Base-by-base conservation (phyloP, 2,888 invertebrate genomes). In the Calliopum simillimum region DNA sequence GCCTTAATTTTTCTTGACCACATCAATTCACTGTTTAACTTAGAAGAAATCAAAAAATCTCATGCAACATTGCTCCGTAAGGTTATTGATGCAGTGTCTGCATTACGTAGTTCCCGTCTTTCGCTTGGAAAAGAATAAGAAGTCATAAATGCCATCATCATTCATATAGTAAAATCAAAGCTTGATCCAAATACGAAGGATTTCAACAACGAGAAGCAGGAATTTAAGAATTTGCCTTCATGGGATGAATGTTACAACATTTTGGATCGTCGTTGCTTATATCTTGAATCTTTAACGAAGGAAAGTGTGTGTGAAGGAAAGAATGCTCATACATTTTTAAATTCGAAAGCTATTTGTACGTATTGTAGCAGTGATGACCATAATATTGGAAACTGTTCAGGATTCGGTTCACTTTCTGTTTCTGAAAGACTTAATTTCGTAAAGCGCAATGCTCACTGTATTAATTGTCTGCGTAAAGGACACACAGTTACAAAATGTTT, bases 381-480 rank as follows among this genome's bases (percentile, higher is more conserved):
- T 33, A 19, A 59, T n/a, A 25, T 70, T 11, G 23, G 53, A n/a
- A 51, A 41, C 3, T 70, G 65, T 61, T 53, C 70, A 6, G 51
- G 25, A 3, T 70, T 70, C 51, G 41, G 8, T 19, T 64, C 64
- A n/a, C 56, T 69, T 21, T 16, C 47, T 46, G 63, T 55, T n/a
- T 49, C 64, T 4, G 44, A 64, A 44, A 23, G 21, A 12, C 68
- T 71, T 47, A 51, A 65, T 14, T 68, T 68, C 44, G 58, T 51
- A 16, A 68, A 71, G 59, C 16, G 46, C 33, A 41, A 44, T 62
- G 14, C 25, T 4, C n/a, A 23, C 19, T 71, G 64, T n/a, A 64
- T 71, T 4, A 68, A 71, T 13, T 71, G 68, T 13, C 59, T 71
- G 13, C 58, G 16, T 21, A 71, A 56, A 44, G 66, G 66, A 1